Evolutionary conservation across 2,888 invertebrate species (phyloP).

Genomic region (Luperina nickerlii): DNA sequence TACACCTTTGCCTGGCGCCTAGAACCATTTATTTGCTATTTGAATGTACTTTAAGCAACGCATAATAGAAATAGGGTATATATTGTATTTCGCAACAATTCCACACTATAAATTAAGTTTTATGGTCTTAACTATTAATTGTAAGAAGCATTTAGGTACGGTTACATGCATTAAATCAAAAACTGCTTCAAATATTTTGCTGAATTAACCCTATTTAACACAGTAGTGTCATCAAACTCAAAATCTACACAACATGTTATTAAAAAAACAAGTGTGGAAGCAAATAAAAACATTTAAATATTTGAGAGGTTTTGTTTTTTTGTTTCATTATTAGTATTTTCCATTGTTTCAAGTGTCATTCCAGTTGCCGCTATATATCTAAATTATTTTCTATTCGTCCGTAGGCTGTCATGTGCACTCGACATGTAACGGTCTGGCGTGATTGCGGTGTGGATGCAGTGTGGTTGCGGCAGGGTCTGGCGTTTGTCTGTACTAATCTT

Average conservation of each 20-base stretch:
- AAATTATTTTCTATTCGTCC: conserved; percentile 40
- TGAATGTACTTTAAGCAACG: neutral
- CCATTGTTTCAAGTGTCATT: conserved; percentile 26
- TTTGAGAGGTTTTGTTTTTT: conserved; percentile 5
- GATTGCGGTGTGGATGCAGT: conserved; percentile 40
- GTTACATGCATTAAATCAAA: neutral
- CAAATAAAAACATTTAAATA: neutral
- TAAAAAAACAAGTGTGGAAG: neutral
- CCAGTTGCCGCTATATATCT: conserved; percentile 2
- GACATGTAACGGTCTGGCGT: conserved; percentile 10
- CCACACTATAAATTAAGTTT: neutral
- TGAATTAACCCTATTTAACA: neutral
- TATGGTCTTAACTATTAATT: neutral
- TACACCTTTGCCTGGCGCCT: conserved; percentile 23
- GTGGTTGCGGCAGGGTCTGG: conserved; percentile 4
- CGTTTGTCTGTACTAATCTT: neutral
- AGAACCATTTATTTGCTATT: conserved; percentile 1
- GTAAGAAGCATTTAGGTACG: neutral
- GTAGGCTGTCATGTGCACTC: conserved; percentile 34
- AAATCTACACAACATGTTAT: neutral
- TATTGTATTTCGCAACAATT: neutral
- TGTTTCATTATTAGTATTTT: conserved; percentile 11
- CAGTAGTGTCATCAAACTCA: neutral
- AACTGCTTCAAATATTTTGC: neutral
- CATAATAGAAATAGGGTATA: neutral